Evolutionary conservation across 2,888 invertebrate genomes (phyloP), one percentile per base, ranked within the genome.

Genomic region (Quadroppia sp.): DNA sequence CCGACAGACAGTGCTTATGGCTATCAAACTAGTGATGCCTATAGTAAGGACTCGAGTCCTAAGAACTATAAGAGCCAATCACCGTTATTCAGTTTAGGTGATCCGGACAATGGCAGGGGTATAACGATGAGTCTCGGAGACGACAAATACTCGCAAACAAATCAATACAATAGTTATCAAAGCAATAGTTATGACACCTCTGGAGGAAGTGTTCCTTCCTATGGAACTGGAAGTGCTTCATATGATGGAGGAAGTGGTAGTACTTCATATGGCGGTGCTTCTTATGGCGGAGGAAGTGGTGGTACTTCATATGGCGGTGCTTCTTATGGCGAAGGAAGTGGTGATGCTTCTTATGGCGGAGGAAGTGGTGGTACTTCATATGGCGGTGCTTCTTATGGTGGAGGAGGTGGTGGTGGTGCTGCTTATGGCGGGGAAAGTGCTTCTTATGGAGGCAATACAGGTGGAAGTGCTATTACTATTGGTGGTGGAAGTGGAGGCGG

Each of bases 241-340:
- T n/a, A n/a, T n/a, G n/a, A n/a, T n/a, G n/a, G n/a, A n/a, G n/a
- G n/a, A n/a, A n/a, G n/a, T n/a, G n/a, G n/a, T n/a, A n/a, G n/a
- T n/a, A n/a, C n/a, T n/a, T n/a, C n/a, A n/a, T 23, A 28, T 56
- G 25, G 56, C 13, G 11, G 11, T 25, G 36, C n/a, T n/a, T n/a
- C n/a, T n/a, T n/a, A n/a, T n/a, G n/a, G n/a, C n/a, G 73, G 73
- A 53, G 73, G 73, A 40, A 23, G 36, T 48, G 72, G 72, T n/a
- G n/a, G n/a, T n/a, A n/a, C n/a, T n/a, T n/a, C n/a, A n/a, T n/a
- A n/a, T n/a, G n/a, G n/a, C n/a, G n/a, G n/a, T n/a, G n/a, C n/a
- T n/a, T n/a, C n/a, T n/a, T n/a, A n/a, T n/a, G n/a, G n/a, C n/a
- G n/a, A n/a, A n/a, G n/a, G n/a, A n/a, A n/a, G n/a, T n/a, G n/a